phyloP scores from a whole-genome alignment of 2,888 invertebrate species.

The Drosophila helvetica region DNA sequence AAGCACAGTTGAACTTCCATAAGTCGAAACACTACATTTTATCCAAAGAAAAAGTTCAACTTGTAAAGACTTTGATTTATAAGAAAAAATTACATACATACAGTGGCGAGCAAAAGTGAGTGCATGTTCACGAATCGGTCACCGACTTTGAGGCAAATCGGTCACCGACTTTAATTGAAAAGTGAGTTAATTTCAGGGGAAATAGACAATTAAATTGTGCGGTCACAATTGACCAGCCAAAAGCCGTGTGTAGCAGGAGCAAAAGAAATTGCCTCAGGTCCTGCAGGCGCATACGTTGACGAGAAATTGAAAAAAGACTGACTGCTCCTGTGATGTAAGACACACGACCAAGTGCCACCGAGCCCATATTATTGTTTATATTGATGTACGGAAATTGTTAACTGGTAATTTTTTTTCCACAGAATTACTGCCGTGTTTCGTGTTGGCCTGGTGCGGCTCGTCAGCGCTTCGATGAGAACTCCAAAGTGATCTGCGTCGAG shows the following conservation, averaged over 20 bases:
- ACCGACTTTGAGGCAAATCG: too few species aligned
- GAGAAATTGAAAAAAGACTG: constrained; percentile 4
- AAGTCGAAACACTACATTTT: too few species aligned
- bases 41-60: too few species aligned
- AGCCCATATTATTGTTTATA: constrained; percentile 9
- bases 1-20: too few species aligned
- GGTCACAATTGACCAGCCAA: background rate
- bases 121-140: too few species aligned
- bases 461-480: constrained; percentile 89
- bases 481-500: constrained; percentile 94
- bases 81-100: too few species aligned
- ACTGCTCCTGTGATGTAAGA: constrained; percentile 49
- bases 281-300: background rate
- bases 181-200: constrained; percentile 57
- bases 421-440: constrained; percentile 83
- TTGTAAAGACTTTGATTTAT: too few species aligned
- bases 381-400: background rate
- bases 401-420: background rate
- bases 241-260: background rate
- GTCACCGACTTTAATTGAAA: too few species aligned
- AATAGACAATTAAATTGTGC: background rate
- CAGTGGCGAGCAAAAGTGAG: too few species aligned
- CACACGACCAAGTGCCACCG: constrained; percentile 11
- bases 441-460: constrained; percentile 81
- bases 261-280: background rate